Evolutionary conservation across 1,140 invertebrate genomes (phyloP).

Genomic region (Drosophila seguyi): DNA sequence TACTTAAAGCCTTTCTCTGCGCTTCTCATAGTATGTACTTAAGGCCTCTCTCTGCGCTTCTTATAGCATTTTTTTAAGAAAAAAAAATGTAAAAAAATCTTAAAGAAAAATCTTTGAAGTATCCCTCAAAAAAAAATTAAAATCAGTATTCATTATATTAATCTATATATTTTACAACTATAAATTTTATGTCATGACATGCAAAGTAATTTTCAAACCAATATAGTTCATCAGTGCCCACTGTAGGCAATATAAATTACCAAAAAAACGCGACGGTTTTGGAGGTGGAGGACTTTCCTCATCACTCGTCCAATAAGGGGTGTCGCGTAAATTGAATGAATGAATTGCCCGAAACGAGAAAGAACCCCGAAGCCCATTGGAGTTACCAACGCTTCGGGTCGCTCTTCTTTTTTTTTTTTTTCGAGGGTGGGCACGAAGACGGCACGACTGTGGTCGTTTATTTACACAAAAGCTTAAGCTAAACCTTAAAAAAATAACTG

Average conservation of each 20-base stretch:
- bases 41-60: not conserved
- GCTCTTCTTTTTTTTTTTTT: constrained; percentile 24
- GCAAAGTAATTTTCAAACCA: no score
- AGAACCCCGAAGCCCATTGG: constrained; percentile 37
- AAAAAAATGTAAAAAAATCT: not conserved
- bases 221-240: not conserved
- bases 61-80: not conserved
- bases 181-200: no score
- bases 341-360: constrained; percentile 73
- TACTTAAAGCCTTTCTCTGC: not conserved
- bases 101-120: not conserved
- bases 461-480: constrained; percentile 84
- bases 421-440: constrained; percentile 46
- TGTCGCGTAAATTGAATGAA: constrained; percentile 84
- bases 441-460: constrained; percentile 81
- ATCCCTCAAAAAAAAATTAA: not conserved
- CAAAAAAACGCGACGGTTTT: constrained; percentile 19
- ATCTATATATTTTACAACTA: not conserved
- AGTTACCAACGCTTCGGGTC: constrained; percentile 31
- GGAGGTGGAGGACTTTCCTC: constrained; percentile 41
- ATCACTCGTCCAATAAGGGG: constrained; percentile 68
- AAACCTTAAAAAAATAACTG: constrained; percentile 84
- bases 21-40: not conserved
- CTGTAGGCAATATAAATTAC: constrained; percentile 59
- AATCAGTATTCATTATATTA: not conserved